Evolutionary conservation across 2,113 vertebrate species (phyloP), one percentile per base, ranked within the genome.

Genomic region (Petrocephalus zakoni): DNA sequence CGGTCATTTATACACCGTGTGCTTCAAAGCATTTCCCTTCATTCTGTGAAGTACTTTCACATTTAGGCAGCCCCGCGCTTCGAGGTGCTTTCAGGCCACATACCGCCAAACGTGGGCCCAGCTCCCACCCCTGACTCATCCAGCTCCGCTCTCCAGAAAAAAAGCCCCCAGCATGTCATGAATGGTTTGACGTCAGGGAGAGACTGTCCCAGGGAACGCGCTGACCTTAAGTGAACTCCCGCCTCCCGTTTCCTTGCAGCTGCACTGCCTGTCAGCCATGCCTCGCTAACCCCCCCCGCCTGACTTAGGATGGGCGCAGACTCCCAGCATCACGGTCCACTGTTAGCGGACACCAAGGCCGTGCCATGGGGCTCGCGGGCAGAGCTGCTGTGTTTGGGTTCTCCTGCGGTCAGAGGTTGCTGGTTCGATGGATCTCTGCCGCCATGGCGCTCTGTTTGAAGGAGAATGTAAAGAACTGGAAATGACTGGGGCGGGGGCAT

Each of bases 211-310:
- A n/a, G 55, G 34, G 61, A 72, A 87, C 21, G 37, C 10, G 61
- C 15, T 87, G 46, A 87, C 61, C 86, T 87, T 46, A 51, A 42
- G 13, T 87, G 58, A 87, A 87, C n/a, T n/a, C 56, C 51, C 15
- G 5, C 29, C 29, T 29, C 29, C 68, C 1, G 4, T 17, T 5
- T 37, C 68, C 68, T 37, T 4, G 1, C 68, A 75, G 13, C 68
- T 19, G 34, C 17, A 58, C 85, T 19, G 25, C n/a, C 21, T 10
- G 22, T 53, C 11, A 53, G 52, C 52, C 52, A 2, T 53, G 11
- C 52, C 7, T 2, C 9, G 49, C 49, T 51, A 0, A 1, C 58
- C n/a, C 58, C 58, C 58, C 58, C 5, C 55, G 19, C 22, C 56
- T 5, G 19, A 19, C 6, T n/a, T 61, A n/a, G 21, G 21, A 61